These are phyloP conservation scores for Scaptomyza hsui DNA, from an alignment of 1,140 invertebrate genomes.

Conservation along the genomic window DNA sequence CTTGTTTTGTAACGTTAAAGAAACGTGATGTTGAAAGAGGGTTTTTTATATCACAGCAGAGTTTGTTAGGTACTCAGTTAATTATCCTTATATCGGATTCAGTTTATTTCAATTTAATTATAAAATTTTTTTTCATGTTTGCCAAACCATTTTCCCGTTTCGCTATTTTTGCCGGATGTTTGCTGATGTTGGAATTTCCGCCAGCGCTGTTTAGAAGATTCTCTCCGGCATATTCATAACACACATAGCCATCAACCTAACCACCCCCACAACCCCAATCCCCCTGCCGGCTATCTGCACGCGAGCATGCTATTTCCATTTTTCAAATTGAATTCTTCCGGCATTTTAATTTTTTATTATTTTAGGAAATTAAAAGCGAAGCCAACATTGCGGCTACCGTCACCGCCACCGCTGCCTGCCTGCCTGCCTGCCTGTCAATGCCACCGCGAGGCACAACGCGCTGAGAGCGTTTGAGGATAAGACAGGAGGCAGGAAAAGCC, in stretches of 20 bases:
- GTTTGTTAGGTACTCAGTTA: too few species aligned
- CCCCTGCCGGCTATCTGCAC: not conserved
- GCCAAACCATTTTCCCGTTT: too few species aligned
- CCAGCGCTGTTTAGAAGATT: conserved; percentile 4
- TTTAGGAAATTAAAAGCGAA: conserved; percentile 50
- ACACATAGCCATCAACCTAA: conserved; percentile 31
- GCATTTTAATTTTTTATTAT: conserved; percentile 57
- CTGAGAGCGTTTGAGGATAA: not conserved
- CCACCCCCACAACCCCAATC: not conserved
- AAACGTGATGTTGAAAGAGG: not conserved
- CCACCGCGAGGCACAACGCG: conserved; percentile 2
- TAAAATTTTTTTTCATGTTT: too few species aligned
- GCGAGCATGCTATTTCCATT: conserved; percentile 35
- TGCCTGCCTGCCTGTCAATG: conserved; percentile 13
- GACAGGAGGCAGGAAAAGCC: conserved; percentile 9
- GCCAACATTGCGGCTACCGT: not conserved
- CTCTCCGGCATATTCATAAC: too few species aligned
- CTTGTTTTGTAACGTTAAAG: not conserved
- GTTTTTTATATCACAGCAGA: not conserved
- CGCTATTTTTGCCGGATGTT: conserved; percentile 28
- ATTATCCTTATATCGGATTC: too few species aligned
- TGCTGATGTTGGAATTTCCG: conserved; percentile 43
- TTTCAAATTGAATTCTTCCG: conserved; percentile 56
- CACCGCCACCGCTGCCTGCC: not conserved
- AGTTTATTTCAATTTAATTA: too few species aligned